Base-by-base conservation (phyloP, 2,888 invertebrate genomes). In the Tetrapedia diversipes region DNA sequence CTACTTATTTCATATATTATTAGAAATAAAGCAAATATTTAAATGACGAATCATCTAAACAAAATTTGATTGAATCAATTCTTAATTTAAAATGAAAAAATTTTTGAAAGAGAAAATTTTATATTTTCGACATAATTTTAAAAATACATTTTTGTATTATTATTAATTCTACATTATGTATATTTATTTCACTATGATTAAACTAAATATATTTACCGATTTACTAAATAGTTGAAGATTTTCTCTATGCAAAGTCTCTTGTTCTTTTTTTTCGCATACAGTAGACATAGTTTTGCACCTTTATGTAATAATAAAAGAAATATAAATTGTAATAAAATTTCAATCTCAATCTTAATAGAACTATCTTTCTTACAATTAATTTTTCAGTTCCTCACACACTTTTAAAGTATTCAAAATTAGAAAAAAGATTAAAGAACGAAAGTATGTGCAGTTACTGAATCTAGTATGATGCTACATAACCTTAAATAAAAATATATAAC, bases 141-240 rank as follows among this genome's bases (percentile, higher is more conserved):
- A n/a, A n/a, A n/a, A n/a, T n/a, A n/a, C n/a, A n/a, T n/a, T 45
- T 11, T 41, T 37, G 11, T 39, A 10, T 32, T 32, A 10, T 19
- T n/a, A 2, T 29, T 8, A n/a, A 41, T n/a, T 54, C 19, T 16
- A n/a, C 16, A 43, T 34, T 8, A 24, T 1, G 22, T 54, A 2
- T 11, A 27, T 3, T 34, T 53, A 16, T 24, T 2, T 14, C 10
- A 27, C n/a, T 19, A n/a, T 37, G 34, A 16, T 32, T 43, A 22
- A 22, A 34, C 22, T 11, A 59, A n/a, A 32, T 22, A 54, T 51
- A 56, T 29, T 69, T 61, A 69, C 73, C 27, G 68, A 57, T 63
- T 77, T 77, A 53, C 53, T 63, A 22, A 75, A 41, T 4, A 59
- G 29, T 16, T 67, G 51, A 22, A 77, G 53, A 6, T 77, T 32